Evolutionary conservation across 2,888 invertebrate species (phyloP).

Genomic region (Papilio gigon): DNA sequence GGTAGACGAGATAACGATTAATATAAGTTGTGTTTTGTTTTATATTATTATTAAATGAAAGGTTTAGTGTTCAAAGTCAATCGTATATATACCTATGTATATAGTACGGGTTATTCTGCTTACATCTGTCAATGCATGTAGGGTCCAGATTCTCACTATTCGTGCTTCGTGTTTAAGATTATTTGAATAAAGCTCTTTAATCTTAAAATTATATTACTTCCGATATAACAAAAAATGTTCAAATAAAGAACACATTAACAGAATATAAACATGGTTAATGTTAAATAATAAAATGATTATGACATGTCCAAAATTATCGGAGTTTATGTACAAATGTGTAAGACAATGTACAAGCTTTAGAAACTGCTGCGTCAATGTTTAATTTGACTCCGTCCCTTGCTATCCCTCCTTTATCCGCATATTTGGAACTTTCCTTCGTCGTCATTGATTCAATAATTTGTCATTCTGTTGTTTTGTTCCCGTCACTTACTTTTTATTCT

Average conservation of each 20-base stretch:
- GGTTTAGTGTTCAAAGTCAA: neutral
- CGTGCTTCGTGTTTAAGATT: too few species aligned
- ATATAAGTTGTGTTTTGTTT: neutral
- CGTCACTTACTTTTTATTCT: neutral
- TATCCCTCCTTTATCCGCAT: neutral
- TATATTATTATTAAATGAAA: neutral
- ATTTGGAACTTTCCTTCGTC: neutral
- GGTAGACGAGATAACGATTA: neutral
- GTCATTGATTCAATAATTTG: constrained; percentile 5
- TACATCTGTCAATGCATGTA: too few species aligned
- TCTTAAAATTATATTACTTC: neutral
- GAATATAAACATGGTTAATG: too few species aligned
- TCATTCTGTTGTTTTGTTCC: neutral
- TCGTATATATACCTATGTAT: too few species aligned
- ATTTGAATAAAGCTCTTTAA: neutral
- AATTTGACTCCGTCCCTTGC: neutral
- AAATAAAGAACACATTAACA: neutral
- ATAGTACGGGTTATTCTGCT: too few species aligned
- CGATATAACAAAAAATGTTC: too few species aligned
- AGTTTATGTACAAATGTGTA: neutral
- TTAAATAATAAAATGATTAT: too few species aligned
- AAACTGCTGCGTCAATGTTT: constrained; percentile 7
- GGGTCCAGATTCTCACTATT: too few species aligned
- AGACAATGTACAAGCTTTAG: neutral
- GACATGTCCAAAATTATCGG: too few species aligned